Conservation (phyloP, 2,888 invertebrate genomes). For the Eledone cirrhosa region DNA sequence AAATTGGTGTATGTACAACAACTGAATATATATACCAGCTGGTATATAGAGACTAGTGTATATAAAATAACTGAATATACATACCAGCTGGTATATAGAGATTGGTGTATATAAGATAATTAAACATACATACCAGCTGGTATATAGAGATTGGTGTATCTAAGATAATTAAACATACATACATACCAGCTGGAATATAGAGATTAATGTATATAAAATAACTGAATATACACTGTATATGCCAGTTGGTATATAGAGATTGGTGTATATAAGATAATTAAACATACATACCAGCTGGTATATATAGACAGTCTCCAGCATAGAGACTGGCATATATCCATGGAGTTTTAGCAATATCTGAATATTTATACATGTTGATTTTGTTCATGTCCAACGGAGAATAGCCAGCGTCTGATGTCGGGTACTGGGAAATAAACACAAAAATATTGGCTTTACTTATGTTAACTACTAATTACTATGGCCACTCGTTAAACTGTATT, state of each 20-base stretch:
- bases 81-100: too few relatives aligned
- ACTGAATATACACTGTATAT: too few relatives aligned
- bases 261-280: not conserved
- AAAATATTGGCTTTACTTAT: not conserved
- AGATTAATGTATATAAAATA: too few relatives aligned
- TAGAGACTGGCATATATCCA: conserved; percentile 63
- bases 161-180: too few relatives aligned
- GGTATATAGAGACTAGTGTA: conserved; percentile 65
- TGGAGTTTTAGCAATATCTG: conserved; percentile 52
- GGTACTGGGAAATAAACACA: conserved; percentile 44
- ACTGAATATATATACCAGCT: conserved; percentile 45
- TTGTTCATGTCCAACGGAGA: conserved; percentile 63
- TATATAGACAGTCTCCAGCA: conserved; percentile 64
- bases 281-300: conserved; percentile 58
- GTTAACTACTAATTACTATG: too few relatives aligned
- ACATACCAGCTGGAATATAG: too few relatives aligned
- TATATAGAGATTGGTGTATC: too few relatives aligned
- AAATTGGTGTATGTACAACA: not conserved
- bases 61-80: too few relatives aligned
- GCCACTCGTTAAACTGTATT: too few relatives aligned
- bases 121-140: too few relatives aligned
- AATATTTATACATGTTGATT: conserved; percentile 61
- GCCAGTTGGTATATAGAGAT: too few relatives aligned
- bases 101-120: too few relatives aligned
- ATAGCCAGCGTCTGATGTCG: conserved; percentile 57